Evolutionary conservation across 2,888 invertebrate genomes (phyloP).

Genomic region (Diachrysia chrysitis): DNA sequence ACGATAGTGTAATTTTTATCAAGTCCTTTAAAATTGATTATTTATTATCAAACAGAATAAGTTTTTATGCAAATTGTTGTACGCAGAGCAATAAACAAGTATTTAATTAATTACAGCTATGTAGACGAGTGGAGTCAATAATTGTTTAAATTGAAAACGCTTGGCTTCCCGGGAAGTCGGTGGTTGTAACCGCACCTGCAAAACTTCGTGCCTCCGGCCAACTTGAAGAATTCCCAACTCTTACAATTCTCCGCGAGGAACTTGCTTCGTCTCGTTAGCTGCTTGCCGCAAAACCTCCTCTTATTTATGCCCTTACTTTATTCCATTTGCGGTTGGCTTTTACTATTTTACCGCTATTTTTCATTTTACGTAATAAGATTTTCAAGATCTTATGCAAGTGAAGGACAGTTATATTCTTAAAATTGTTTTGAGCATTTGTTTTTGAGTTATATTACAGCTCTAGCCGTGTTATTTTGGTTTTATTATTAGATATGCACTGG

Average conservation of each 20-base stretch:
- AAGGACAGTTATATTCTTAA: slow-evolving; percentile 22
- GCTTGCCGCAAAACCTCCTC: slow-evolving; percentile 82
- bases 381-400: slow-evolving; percentile 35
- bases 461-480: not conserved
- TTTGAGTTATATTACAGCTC: not conserved
- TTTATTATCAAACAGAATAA: not conserved
- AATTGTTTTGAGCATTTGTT: slow-evolving; percentile 13
- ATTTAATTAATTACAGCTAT: slow-evolving; percentile 41
- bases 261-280: slow-evolving; percentile 84
- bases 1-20: slow-evolving; percentile 12
- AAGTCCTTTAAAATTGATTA: not conserved
- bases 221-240: slow-evolving; percentile 75
- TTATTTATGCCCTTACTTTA: slow-evolving; percentile 86
- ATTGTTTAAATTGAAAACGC: slow-evolving; percentile 76
- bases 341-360: slow-evolving; percentile 50
- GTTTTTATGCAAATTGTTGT: slow-evolving; percentile 11
- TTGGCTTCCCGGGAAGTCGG: slow-evolving; percentile 60
- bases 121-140: slow-evolving; percentile 61
- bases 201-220: slow-evolving; percentile 71
- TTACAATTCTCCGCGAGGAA: slow-evolving; percentile 78
- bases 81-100: slow-evolving; percentile 10
- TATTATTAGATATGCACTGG: not conserved
- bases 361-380: slow-evolving; percentile 42
- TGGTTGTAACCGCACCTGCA: slow-evolving; percentile 72
- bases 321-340: slow-evolving; percentile 76